Percentiles rank a stretch among this genome's conserved stretches.
phyloP scores from a whole-genome alignment of 1,140 invertebrate species.

The Drosophila baimaii region DNA sequence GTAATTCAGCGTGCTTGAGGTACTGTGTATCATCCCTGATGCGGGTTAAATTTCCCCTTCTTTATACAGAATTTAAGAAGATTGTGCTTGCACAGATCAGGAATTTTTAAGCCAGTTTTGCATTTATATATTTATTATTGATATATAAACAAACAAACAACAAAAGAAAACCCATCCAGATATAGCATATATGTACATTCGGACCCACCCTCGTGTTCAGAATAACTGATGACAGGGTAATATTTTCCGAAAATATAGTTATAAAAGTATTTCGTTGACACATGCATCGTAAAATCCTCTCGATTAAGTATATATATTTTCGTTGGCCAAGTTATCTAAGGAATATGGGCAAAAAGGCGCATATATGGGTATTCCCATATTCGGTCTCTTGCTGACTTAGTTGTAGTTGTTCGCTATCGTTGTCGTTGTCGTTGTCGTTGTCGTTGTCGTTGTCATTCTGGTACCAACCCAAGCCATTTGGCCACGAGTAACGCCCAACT shows the following conservation, averaged over 20 bases:
- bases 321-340: background rate
- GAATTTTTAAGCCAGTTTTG: too few species aligned
- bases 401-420: conserved; percentile 14
- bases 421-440: conserved; percentile 1
- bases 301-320: conserved; percentile 7
- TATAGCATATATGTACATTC: too few species aligned
- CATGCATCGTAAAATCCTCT: conserved; percentile 5
- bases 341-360: background rate
- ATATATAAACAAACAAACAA: too few species aligned
- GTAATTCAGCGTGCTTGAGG: too few species aligned
- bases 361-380: conserved; percentile 9
- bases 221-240: background rate
- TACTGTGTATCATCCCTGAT: too few species aligned
- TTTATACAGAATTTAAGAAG: too few species aligned
- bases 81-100: too few species aligned
- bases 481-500: conserved; percentile 17
- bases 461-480: conserved; percentile 17
- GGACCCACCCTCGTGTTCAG: too few species aligned
- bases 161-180: too few species aligned
- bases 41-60: too few species aligned
- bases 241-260: conserved; percentile 1
- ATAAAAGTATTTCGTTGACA: conserved; percentile 16
- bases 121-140: too few species aligned
- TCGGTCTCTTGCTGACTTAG: conserved; percentile 7
- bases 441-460: conserved; percentile 13